These are phyloP conservation scores for Sparidentex hasta DNA, from an alignment of 2,797 vertebrate genomes.

Conservation along the genomic window DNA sequence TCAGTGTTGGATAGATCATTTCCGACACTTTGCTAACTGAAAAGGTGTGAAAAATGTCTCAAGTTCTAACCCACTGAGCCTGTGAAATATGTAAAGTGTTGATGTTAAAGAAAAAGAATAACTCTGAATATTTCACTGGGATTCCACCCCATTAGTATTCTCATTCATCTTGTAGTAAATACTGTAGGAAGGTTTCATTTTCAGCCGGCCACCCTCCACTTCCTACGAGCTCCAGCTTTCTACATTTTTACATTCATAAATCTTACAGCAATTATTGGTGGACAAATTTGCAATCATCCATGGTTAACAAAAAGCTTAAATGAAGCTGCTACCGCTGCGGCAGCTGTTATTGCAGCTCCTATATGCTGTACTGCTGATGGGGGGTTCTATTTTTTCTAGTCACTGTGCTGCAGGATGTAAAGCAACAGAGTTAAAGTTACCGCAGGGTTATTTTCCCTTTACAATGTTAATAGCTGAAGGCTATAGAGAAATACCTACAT, in stretches of 20 bases:
- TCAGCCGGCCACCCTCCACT: not conserved
- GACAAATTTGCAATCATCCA: slow-evolving; percentile 2
- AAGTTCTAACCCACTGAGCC: not conserved
- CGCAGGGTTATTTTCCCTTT: not conserved
- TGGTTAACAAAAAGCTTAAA: slow-evolving; percentile 2
- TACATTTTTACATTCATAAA: slow-evolving; percentile 22
- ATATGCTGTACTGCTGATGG: not conserved
- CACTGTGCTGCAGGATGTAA: not conserved
- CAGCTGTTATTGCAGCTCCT: not conserved
- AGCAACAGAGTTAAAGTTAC: not conserved
- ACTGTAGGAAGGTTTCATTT: not conserved
- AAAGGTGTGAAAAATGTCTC: not conserved
- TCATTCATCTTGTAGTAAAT: not conserved
- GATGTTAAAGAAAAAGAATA: too few relatives aligned
- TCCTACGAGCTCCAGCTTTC: slow-evolving; percentile 10
- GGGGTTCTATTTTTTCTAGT: not conserved
- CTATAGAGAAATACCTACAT: not conserved
- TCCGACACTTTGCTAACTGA: not conserved
- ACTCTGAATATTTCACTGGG: not conserved
- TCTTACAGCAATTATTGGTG: slow-evolving; percentile 14
- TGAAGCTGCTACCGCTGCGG: not conserved
- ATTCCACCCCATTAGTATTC: not conserved
- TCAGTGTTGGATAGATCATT: not conserved
- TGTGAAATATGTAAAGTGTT: not conserved
- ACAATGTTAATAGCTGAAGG: not conserved